Evolutionary conservation across 2,888 invertebrate species (phyloP).

Genomic region (Ormia ochracea): DNA sequence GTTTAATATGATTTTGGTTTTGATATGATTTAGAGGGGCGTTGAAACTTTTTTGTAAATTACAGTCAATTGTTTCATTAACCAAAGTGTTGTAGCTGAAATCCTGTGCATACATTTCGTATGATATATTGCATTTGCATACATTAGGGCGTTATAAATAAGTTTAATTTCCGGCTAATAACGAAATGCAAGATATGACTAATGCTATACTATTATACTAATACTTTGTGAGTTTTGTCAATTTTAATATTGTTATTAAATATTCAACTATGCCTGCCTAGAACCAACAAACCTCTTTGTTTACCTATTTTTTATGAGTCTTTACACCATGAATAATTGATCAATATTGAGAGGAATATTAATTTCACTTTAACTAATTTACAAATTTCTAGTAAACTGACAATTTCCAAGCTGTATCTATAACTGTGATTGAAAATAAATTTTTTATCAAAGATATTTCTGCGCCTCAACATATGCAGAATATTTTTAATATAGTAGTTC

Average conservation of each 20-base stretch:
- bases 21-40: conserved; percentile 47
- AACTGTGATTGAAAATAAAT: no score
- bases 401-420: no score
- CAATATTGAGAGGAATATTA: no score
- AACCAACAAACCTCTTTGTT: no score
- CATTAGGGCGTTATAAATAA: background rate
- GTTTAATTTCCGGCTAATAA: conserved; percentile 45
- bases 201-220: background rate
- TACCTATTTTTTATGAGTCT: no score
- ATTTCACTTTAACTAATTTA: no score
- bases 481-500: no score
- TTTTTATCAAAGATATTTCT: no score
- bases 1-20: conserved; percentile 15
- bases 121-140: background rate
- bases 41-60: conserved; percentile 51
- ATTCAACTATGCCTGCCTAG: no score
- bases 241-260: background rate
- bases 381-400: no score
- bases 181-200: conserved; percentile 38
- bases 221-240: background rate
- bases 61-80: conserved; percentile 40
- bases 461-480: no score
- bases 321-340: no score
- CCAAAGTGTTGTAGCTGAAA: conserved; percentile 46
- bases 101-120: background rate